phyloP scores from a whole-genome alignment of 2,888 invertebrate species.

The Elysia crispata region DNA sequence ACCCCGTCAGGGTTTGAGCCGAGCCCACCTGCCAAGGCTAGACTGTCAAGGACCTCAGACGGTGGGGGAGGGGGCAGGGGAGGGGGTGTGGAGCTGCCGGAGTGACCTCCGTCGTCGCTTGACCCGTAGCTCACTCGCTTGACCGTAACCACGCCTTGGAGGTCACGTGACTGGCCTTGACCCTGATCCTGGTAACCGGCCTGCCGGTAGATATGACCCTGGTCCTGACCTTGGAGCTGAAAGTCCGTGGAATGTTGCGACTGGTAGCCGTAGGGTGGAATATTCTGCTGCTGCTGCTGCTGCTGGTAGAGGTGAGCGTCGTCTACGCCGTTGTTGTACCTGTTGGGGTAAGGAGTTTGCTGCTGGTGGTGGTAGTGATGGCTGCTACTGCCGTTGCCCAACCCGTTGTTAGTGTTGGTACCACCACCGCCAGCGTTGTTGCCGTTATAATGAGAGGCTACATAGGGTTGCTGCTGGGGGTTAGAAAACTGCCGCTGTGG shows the following conservation, averaged over 20 bases:
- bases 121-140: slow-evolving; percentile 50
- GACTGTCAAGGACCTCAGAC: slow-evolving; percentile 67
- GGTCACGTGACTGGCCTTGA: slow-evolving; percentile 41
- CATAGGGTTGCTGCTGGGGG: neutral
- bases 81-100: slow-evolving; percentile 67
- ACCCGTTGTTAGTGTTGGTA: neutral
- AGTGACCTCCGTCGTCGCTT: slow-evolving; percentile 45
- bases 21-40: slow-evolving; percentile 32
- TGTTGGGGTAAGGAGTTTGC: neutral
- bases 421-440: neutral
- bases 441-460: neutral
- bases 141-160: slow-evolving; percentile 46
- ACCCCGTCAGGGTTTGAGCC: neutral
- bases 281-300: slow-evolving; percentile 18
- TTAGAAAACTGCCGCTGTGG: slow-evolving; percentile 2
- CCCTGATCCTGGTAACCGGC: neutral
- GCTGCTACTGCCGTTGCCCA: neutral
- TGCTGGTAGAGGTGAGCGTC: neutral
- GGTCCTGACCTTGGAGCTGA: neutral
- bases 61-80: slow-evolving; percentile 74
- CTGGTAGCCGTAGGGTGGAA: slow-evolving; percentile 28
- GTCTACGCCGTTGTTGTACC: neutral
- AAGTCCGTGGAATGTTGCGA: neutral
- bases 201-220: neutral
- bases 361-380: slow-evolving; percentile 2